Base-by-base conservation (phyloP, 2,888 invertebrate genomes). In the Thecocarcelia acutangulata region DNA sequence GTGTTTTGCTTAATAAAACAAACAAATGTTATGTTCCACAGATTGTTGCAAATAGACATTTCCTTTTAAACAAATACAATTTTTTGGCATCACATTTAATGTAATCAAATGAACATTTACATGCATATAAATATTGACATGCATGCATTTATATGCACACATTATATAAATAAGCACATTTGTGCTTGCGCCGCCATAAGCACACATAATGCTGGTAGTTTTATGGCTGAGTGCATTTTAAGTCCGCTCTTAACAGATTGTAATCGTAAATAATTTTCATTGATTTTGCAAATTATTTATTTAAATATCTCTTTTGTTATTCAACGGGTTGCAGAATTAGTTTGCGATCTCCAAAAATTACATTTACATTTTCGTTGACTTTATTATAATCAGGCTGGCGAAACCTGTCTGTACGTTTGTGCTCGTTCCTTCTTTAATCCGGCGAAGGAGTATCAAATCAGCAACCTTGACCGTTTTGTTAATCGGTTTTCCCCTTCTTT, bases 171-270 rank as follows among this genome's bases (percentile, higher is more conserved):
- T 72, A 42, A 28, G 15, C 40, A 61, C 40, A 50, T 37, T 40
- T 72, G n/a, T 15, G 15, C 28, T 19, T 15, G 21, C 21, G 50
- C 28, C 24, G 48, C 19, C 50, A 33, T 8, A 24, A 21, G 46
- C 46, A 37, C 13, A 3, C 33, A 33, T 61, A 37, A 70, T 58
- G 77, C 56, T 21, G 33, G 19, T 42, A 19, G 50, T 50, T 42
- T 77, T 54, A 64, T 50, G 46, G 77, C 61, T 70, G 64, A 64
- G 70, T 70, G 63, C 24, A 56, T 54, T 19, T 69, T n/a, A 40
- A 63, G 9, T 6, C 63, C 58, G 46, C n/a, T 48, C 46, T 56
- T 15, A 42, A 15, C 46, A 63, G 24, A 63, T 52, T 50, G 19
- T 15, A 37, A 15, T 48, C 42, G 19, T 6, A 8, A 19, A 28